phyloP scores from a whole-genome alignment of 2,888 invertebrate genomes.

The Hypsopygia costalis region DNA sequence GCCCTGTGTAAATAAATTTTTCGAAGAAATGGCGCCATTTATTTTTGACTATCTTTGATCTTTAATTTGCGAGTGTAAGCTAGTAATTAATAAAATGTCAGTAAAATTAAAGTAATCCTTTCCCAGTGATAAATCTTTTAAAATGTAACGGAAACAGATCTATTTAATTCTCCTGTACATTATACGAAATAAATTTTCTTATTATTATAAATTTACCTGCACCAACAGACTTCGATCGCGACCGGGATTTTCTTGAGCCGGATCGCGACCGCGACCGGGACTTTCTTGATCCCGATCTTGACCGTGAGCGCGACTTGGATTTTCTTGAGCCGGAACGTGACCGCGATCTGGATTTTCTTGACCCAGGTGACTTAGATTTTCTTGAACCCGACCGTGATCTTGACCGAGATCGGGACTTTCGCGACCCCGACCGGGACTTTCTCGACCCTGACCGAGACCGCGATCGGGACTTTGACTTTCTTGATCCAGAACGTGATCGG shows the following conservation, averaged over 20 bases:
- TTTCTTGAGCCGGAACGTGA: slow-evolving; percentile 9
- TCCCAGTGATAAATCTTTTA: too few species aligned
- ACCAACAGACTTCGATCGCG: slow-evolving; percentile 5
- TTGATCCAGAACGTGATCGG: slow-evolving; percentile 6
- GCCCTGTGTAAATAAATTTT: too few species aligned
- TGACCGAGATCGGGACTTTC: slow-evolving; percentile 5
- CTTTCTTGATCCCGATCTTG: slow-evolving; percentile 6
- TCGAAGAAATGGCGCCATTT: too few species aligned
- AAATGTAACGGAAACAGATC: too few species aligned
- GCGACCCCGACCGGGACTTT: slow-evolving; percentile 15
- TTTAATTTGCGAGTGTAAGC: too few species aligned
- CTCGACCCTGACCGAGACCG: slow-evolving; percentile 19
- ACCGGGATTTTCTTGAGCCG: slow-evolving; percentile 6
- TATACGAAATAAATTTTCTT: too few species aligned
- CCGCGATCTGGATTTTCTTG: slow-evolving; percentile 7
- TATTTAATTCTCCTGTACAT: too few species aligned
- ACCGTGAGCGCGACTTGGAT: slow-evolving; percentile 13
- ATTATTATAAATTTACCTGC: too few species aligned
- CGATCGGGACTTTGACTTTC: slow-evolving; percentile 14
- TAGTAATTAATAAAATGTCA: too few species aligned
- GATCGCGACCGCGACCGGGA: slow-evolving; percentile 10
- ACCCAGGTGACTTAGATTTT: not conserved
- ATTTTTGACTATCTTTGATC: too few species aligned
- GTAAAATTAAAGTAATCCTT: too few species aligned
- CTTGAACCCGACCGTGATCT: slow-evolving; percentile 15